These are phyloP conservation scores for Tapera naevia DNA, from an alignment of 2,797 vertebrate genomes.

Conservation along the genomic window DNA sequence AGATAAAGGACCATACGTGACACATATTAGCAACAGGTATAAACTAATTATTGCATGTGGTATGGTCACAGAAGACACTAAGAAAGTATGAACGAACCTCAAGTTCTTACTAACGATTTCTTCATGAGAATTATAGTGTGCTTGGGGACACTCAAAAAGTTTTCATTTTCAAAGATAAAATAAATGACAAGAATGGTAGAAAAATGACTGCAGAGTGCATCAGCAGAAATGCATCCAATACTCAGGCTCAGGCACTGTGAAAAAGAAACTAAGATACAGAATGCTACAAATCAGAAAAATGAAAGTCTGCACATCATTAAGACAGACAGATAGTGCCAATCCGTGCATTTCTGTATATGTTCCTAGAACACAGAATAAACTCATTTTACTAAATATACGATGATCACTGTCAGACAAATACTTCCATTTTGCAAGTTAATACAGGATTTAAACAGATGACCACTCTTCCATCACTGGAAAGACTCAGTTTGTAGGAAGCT, in stretches of 20 bases:
- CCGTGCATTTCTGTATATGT: neutral
- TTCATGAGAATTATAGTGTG: neutral
- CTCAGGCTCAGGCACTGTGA: neutral
- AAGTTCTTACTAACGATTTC: neutral
- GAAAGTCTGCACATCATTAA: neutral
- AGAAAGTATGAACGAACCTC: neutral
- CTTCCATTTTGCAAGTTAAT: neutral
- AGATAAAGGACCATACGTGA: neutral
- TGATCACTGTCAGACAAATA: neutral
- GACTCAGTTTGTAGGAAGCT: neutral
- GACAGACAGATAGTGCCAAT: neutral
- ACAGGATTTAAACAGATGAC: neutral
- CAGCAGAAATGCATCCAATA: neutral
- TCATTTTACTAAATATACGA: neutral
- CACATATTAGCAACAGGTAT: neutral
- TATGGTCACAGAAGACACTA: neutral
- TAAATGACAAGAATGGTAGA: neutral
- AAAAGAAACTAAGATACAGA: neutral
- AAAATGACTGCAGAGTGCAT: neutral
- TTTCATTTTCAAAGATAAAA: neutral
- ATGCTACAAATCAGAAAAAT: neutral
- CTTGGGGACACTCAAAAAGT: neutral
- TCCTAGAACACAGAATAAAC: neutral
- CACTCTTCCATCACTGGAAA: neutral
- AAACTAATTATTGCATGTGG: neutral